Base-by-base conservation (phyloP, 2,888 invertebrate genomes). In the Micoletzkya japonica region DNA sequence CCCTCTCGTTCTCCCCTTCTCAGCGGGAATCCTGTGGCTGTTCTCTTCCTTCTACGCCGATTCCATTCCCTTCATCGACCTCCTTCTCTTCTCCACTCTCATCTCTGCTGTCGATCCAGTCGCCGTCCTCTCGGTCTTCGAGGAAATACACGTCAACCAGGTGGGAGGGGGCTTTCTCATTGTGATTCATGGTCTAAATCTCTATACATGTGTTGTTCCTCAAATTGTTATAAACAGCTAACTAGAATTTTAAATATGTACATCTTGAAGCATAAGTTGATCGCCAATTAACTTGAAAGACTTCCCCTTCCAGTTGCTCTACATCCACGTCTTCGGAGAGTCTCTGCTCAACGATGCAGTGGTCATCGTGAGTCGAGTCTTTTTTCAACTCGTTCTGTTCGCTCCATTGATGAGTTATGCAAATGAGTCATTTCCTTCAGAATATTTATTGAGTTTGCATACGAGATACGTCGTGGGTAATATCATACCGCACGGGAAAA, bases 321-420 rank as follows among this genome's bases (percentile, higher is more conserved):
- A 97, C 87, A 97, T 97, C 86, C 93, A 96, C 72, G 96, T 98
- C 59, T 97, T 98, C 87, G 97, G 97, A 60, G 97, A 98, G 88
- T 95, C 95, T 32, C 89, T 97, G 80, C 90, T 97, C 71, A 97
- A 97, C 87, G 97, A 97, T 87, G 97, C 95, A 72, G 96, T 97
- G 78, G 96, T 96, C 79, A 96, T 97, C 84, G 90, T 90, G 58
- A 71, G 75, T 63, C 70, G n/a, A 61, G 30, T n/a, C 3, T 3
- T 20, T 20, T 57, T 28, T 2, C 37, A 20, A 24, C 2, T n/a
- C n/a, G n/a, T n/a, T n/a, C n/a, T n/a, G n/a, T n/a, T n/a, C n/a
- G n/a, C n/a, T n/a, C 7, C 20, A 54, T 36, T 20, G 36, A 30
- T 64, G 24, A 49, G 20, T 32, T 10, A 17, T 14, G 7, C 34